Percentiles rank a stretch among this genome's conserved stretches.
These are phyloP conservation scores for Danionella cerebrum DNA, from an alignment of 2,113 vertebrate species.

Conservation along the genomic window DNA sequence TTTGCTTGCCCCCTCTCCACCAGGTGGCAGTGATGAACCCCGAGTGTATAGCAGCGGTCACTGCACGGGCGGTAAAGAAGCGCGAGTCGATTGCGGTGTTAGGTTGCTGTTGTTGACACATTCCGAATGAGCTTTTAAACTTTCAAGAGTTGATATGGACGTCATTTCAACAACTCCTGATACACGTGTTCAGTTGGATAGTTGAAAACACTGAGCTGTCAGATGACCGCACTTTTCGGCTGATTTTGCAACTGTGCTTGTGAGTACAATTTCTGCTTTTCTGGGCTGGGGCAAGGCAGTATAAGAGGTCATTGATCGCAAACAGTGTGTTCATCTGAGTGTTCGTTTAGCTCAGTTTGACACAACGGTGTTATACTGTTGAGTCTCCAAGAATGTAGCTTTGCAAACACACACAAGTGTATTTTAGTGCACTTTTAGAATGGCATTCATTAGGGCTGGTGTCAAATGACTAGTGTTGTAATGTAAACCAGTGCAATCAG, in stretches of 20 bases:
- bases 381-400: background rate
- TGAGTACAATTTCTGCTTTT: slow-evolving; percentile 9
- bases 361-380: background rate
- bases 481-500: background rate
- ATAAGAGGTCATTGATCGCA: background rate
- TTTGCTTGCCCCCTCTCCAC: background rate
- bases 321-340: no score
- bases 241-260: background rate
- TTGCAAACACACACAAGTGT: no score
- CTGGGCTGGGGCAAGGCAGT: background rate
- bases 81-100: background rate
- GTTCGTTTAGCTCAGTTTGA: background rate
- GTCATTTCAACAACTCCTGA: background rate
- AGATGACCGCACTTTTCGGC: background rate
- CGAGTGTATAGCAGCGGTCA: background rate
- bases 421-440: no score
- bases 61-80: background rate
- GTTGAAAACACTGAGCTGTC: background rate
- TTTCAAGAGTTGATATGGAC: background rate
- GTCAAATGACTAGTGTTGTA: background rate
- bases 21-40: slow-evolving; percentile 16
- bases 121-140: background rate
- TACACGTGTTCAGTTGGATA: background rate
- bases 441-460: no score
- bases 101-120: slow-evolving; percentile 9